A percentile compares a stretch with the other conserved stretches of the same genome.
phyloP scores from a whole-genome alignment of 2,888 invertebrate species.

The Rotaria sp. region DNA sequence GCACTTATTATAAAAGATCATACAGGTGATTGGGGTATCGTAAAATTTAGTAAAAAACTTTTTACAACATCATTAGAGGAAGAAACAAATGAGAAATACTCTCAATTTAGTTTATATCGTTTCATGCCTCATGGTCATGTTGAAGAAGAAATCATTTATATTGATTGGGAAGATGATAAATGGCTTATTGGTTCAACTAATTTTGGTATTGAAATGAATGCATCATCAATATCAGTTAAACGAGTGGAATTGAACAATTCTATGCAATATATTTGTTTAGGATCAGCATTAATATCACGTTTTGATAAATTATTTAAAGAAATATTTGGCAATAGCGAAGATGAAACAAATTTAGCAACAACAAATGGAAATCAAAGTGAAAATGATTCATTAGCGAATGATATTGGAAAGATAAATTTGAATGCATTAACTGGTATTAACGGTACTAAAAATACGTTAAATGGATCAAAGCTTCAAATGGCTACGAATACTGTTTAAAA shows the following conservation, averaged over 20 bases:
- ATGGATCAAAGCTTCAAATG: not conserved
- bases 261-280: slow-evolving; percentile 11
- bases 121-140: not conserved
- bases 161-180: slow-evolving; percentile 13
- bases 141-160: not conserved
- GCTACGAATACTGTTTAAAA: slow-evolving; percentile 2
- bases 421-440: not conserved
- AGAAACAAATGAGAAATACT: not conserved
- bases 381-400: slow-evolving; percentile 24
- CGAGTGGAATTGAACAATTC: not conserved
- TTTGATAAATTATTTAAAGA: slow-evolving; percentile 12
- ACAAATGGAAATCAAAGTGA: not conserved
- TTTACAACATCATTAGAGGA: not conserved
- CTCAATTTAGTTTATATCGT: slow-evolving; percentile 18
- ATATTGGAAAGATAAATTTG: slow-evolving; percentile 18
- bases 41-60: not conserved
- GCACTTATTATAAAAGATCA: slow-evolving; percentile 12
- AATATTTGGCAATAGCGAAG: not conserved
- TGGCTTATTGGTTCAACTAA: slow-evolving; percentile 15
- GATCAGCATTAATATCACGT: slow-evolving; percentile 2
- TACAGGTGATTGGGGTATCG: slow-evolving; percentile 14
- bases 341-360: not conserved
- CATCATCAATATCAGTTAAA: slow-evolving; percentile 22
- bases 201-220: slow-evolving; percentile 22
- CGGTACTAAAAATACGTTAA: not conserved